Evolutionary conservation across 2,113 vertebrate genomes (phyloP).

Genomic region (Actinemys pallida): DNA sequence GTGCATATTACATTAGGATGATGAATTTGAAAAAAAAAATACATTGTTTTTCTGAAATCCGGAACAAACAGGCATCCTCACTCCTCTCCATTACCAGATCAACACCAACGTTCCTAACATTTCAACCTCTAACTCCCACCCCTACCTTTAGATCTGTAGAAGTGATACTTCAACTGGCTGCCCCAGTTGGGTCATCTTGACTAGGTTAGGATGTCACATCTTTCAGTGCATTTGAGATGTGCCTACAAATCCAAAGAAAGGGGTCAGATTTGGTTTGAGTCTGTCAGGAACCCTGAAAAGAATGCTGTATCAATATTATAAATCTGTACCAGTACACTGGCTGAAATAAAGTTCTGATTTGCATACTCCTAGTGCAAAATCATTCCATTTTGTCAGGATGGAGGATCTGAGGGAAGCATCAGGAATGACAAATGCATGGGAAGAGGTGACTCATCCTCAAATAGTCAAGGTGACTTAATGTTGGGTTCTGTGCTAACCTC

Average conservation of each 20-base stretch:
- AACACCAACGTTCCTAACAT: not conserved
- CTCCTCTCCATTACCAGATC: not conserved
- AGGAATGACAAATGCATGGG: not conserved
- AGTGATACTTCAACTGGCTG: not conserved
- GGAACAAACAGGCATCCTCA: not conserved
- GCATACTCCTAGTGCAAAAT: not conserved
- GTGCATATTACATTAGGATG: not conserved
- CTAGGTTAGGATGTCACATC: not conserved
- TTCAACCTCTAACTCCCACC: not conserved
- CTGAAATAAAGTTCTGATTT: not conserved
- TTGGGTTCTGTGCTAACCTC: not conserved
- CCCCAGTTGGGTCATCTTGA: not conserved
- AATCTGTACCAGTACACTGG: not conserved
- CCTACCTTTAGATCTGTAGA: not conserved
- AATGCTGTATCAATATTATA: not conserved
- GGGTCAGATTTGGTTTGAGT: not conserved
- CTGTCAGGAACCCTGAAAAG: not conserved
- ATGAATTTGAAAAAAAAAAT: not conserved
- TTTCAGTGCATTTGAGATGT: not conserved
- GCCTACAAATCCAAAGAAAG: not conserved
- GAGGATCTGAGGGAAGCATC: not conserved
- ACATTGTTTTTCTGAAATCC: not conserved
- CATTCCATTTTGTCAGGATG: not conserved
- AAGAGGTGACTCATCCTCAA: not conserved
- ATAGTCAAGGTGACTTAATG: not conserved